These are phyloP conservation scores for Synergus itoensis DNA, from an alignment of 2,888 invertebrate genomes.

Conservation along the genomic window DNA sequence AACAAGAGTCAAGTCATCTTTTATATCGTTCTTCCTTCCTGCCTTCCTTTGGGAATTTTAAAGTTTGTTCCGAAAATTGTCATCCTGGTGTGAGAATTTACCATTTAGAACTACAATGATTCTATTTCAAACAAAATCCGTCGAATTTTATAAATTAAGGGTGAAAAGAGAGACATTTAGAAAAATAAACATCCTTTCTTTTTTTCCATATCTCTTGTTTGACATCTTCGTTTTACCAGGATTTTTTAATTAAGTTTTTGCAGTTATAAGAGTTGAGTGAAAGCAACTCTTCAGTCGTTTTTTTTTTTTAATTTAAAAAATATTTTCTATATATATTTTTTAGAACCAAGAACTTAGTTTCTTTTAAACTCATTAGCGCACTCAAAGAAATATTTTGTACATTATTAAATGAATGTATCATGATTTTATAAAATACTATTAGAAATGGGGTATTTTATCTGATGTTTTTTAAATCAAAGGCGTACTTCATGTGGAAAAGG, in stretches of 20 bases:
- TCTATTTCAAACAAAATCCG: neutral
- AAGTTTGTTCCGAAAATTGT: neutral
- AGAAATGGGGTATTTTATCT: neutral
- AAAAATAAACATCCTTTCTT: neutral
- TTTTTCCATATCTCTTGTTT: neutral
- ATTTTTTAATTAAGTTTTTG: too few species aligned
- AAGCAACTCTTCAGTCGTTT: too few species aligned
- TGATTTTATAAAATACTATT: too few species aligned
- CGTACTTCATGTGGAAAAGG: neutral
- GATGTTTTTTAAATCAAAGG: neutral
- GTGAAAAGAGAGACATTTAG: too few species aligned
- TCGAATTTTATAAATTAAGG: neutral
- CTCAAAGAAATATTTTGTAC: too few species aligned
- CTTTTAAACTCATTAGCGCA: too few species aligned
- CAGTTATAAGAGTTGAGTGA: too few species aligned
- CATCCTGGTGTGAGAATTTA: neutral
- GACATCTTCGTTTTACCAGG: too few species aligned
- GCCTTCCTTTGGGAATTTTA: neutral
- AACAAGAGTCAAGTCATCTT: constrained; percentile 13
- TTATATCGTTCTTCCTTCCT: constrained; percentile 36
- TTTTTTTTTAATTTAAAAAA: too few species aligned
- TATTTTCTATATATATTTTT: too few species aligned
- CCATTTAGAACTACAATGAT: neutral
- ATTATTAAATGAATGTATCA: too few species aligned
- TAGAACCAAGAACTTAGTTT: too few species aligned